A percentile compares a stretch with the other conserved stretches of the same genome.
Evolutionary conservation across 2,113 vertebrate genomes (phyloP).

Genomic region (Zingel zingel): DNA sequence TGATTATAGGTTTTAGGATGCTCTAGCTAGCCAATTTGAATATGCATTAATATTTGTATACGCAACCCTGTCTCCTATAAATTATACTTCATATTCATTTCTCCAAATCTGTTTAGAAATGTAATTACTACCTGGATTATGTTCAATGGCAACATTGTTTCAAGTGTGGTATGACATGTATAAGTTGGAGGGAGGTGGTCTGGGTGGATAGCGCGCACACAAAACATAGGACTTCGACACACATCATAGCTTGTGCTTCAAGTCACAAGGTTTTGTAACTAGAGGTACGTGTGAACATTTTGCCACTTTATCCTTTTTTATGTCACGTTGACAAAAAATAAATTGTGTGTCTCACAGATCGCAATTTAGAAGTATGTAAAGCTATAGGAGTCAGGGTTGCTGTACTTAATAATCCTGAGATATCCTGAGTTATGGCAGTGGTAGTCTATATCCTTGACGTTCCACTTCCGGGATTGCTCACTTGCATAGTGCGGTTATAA

Average conservation of each 20-base stretch:
- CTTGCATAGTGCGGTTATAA: too few species aligned
- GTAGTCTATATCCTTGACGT: too few species aligned
- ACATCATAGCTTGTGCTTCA: background rate
- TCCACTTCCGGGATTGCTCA: too few species aligned
- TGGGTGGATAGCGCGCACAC: background rate
- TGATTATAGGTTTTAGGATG: background rate
- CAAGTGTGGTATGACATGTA: too few species aligned
- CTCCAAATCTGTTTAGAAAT: too few species aligned
- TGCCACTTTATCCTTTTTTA: background rate
- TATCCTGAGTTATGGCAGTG: background rate
- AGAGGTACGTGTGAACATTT: background rate
- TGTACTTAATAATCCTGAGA: conserved; percentile 5
- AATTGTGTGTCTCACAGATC: background rate
- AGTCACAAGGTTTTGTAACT: background rate
- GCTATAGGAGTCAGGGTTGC: background rate
- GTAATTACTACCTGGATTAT: too few species aligned
- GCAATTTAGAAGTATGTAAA: background rate
- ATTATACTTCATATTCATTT: too few species aligned
- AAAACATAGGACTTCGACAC: background rate
- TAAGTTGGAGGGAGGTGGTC: too few species aligned
- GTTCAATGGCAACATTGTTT: too few species aligned
- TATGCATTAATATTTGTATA: too few species aligned
- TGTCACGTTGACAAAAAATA: background rate
- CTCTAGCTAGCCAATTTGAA: background rate
- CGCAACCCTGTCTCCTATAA: too few species aligned